Percentiles rank a stretch among this genome's conserved stretches.
Evolutionary conservation across 2,888 invertebrate genomes (phyloP).

Genomic region (Lasius fuliginosus): DNA sequence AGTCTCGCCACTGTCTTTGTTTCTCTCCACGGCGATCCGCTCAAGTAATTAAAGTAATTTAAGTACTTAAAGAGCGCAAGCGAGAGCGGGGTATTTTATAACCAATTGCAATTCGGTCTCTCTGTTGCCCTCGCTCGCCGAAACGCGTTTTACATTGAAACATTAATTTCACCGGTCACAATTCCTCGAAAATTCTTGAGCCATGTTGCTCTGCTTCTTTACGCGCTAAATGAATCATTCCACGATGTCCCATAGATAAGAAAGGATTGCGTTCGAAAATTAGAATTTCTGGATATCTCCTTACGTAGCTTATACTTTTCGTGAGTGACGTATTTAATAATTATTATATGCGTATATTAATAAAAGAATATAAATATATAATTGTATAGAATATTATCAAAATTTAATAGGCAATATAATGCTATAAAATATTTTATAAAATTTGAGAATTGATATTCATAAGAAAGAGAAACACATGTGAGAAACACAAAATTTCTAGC

Average conservation of each 20-base stretch:
- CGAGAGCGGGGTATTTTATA: background rate
- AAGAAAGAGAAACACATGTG: background rate
- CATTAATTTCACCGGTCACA: conserved; percentile 30
- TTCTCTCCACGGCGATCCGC: conserved; percentile 53
- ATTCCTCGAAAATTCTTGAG: background rate
- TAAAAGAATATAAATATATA: no score
- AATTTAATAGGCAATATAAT: background rate
- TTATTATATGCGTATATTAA: background rate
- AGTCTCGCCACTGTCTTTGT: conserved; percentile 8
- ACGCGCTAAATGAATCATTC: background rate
- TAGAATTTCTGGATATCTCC: background rate
- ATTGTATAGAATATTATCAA: background rate
- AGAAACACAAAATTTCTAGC: background rate
- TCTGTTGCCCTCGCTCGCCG: background rate
- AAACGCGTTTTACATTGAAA: background rate
- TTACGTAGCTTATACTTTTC: background rate
- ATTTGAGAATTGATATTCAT: background rate
- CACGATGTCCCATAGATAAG: background rate
- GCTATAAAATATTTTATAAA: background rate
- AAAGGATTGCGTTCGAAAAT: background rate
- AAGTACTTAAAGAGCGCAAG: conserved; percentile 49
- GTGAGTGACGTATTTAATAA: background rate
- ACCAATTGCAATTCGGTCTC: conserved; percentile 20
- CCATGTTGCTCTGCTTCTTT: background rate
- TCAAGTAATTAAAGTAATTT: conserved; percentile 67